Percentiles rank a stretch among this genome's conserved stretches.
Evolutionary conservation across 2,888 invertebrate species (phyloP).

Genomic region (Ligdia adustata): DNA sequence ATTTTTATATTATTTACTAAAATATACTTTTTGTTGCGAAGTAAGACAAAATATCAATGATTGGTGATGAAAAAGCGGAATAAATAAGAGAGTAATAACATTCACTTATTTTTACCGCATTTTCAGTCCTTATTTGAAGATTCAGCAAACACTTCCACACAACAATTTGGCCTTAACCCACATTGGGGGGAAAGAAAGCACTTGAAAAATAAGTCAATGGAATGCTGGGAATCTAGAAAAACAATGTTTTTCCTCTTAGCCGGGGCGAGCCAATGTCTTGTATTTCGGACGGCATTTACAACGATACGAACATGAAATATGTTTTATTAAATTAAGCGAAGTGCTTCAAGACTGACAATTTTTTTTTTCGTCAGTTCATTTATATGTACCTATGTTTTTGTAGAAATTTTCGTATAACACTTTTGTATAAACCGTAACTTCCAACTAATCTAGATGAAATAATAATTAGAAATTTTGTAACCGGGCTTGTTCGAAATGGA

Average conservation of each 20-base stretch:
- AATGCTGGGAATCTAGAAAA: constrained; percentile 48
- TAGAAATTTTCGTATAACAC: too few relatives aligned
- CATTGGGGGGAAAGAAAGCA: constrained; percentile 42
- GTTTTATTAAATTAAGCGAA: background rate
- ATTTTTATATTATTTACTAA: too few relatives aligned
- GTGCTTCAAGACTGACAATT: background rate
- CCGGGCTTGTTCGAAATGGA: too few relatives aligned
- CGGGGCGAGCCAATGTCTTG: constrained; percentile 40
- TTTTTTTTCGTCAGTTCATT: too few relatives aligned
- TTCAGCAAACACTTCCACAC: constrained; percentile 18
- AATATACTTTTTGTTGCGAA: too few relatives aligned
- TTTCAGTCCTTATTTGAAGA: constrained; percentile 8
- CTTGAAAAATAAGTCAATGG: constrained; percentile 61
- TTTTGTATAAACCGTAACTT: too few relatives aligned
- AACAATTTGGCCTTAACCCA: constrained; percentile 41
- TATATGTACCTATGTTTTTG: too few relatives aligned
- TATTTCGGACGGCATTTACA: constrained; percentile 42
- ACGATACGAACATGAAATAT: constrained; percentile 28
- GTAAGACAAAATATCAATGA: too few relatives aligned
- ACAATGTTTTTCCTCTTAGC: constrained; percentile 54
- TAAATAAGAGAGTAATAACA: background rate
- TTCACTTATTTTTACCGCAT: background rate
- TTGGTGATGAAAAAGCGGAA: background rate
- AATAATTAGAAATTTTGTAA: too few relatives aligned
- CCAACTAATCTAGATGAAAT: too few relatives aligned